Evolutionary conservation across 2,888 invertebrate genomes (phyloP), one percentile per base, ranked within the genome.

Genomic region (Folsomia manolachei): DNA sequence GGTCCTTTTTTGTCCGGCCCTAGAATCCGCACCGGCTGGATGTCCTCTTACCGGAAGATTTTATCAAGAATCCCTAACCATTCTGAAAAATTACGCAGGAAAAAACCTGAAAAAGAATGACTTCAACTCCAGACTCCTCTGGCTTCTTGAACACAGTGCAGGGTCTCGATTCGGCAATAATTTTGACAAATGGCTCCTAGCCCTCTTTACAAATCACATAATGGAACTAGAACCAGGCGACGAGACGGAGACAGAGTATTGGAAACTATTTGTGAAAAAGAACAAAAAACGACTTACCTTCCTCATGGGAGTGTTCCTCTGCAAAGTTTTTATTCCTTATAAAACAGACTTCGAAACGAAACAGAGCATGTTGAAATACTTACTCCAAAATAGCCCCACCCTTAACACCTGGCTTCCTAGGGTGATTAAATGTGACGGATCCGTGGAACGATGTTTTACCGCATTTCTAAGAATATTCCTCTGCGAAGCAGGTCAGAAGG

Each of bases 121-220:
- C 61, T 71, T 71, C 0, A 66, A 72, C 27, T 25, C 53, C 14
- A 70, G 81, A 62, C 69, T 79, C 9, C 68, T 79, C 18, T 79
- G 79, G 81, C 75, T 81, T 0, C 23, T 79, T 26, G 81, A 81
- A 63, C 51, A 77, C 18, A 69, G 68, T 0, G 68, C 70, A 21
- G 72, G 72, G 21, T 74, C 76, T 0, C 61, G 73, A 71, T 75
- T 79, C 73, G 79, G 79, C 1, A 68, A 69, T 11, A 67, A 73
- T 18, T 81, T 79, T 71, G 81, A 79, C 70, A 77, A 75, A 65
- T 81, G 81, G 81, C 71, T 81, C 1, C 63, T 81, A n/a, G 74
- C 73, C n/a, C 68, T 79, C 21, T 79, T 75, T 61, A 74, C 72
- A 23, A 69, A 74, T 21, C 77, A 79, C 53, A 74, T 79, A 11